Evolutionary conservation across 2,888 invertebrate genomes (phyloP).

Genomic region (Tachina lurida): DNA sequence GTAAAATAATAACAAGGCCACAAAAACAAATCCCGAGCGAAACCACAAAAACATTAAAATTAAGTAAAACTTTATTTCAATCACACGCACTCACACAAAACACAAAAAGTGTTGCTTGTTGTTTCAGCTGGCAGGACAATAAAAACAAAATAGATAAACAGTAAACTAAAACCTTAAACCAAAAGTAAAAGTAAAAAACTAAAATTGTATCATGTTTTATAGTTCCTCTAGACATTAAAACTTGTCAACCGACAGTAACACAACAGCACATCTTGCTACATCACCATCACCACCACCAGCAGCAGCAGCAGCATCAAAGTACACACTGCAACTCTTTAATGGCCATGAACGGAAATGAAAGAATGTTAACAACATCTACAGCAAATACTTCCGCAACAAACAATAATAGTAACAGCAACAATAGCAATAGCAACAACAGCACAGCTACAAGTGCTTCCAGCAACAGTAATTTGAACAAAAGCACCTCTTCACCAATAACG

Average conservation of each 20-base stretch:
- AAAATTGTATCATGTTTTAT: slow-evolving; percentile 66
- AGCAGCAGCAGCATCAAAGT: slow-evolving; percentile 74
- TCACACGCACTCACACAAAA: slow-evolving; percentile 8
- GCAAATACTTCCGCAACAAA: slow-evolving; percentile 73
- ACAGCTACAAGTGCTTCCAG: slow-evolving; percentile 74
- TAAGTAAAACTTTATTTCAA: slow-evolving; percentile 64
- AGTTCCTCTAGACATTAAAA: slow-evolving; percentile 76
- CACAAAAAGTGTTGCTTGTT: slow-evolving; percentile 23
- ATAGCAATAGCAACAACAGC: not conserved
- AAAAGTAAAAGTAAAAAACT: slow-evolving; percentile 61
- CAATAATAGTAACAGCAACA: slow-evolving; percentile 72
- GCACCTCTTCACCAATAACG: slow-evolving; percentile 72
- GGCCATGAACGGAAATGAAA: slow-evolving; percentile 82
- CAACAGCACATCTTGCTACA: slow-evolving; percentile 67
- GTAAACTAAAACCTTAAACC: slow-evolving; percentile 53
- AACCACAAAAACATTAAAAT: slow-evolving; percentile 69
- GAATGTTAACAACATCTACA: slow-evolving; percentile 83
- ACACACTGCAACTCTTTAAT: slow-evolving; percentile 75
- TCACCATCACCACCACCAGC: slow-evolving; percentile 76
- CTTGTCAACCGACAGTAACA: slow-evolving; percentile 74
- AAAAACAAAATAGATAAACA: slow-evolving; percentile 47
- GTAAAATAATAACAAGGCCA: slow-evolving; percentile 64
- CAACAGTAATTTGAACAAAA: slow-evolving; percentile 77
- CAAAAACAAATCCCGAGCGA: slow-evolving; percentile 67
- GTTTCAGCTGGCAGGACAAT: slow-evolving; percentile 24